These are phyloP conservation scores for Poecilia picta DNA, from an alignment of 2,797 vertebrate species.

Conservation along the genomic window DNA sequence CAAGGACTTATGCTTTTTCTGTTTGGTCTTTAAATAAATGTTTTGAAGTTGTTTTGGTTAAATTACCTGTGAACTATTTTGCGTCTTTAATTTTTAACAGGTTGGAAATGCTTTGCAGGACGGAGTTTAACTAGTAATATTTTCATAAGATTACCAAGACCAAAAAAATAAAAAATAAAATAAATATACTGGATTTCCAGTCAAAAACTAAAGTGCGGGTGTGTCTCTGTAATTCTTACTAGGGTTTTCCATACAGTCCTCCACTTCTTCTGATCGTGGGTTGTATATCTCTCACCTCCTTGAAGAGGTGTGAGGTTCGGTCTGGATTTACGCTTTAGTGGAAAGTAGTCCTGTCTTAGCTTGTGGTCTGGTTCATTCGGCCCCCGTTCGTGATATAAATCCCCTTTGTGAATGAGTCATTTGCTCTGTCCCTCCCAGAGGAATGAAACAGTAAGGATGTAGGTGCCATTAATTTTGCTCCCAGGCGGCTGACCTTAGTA, in stretches of 20 bases:
- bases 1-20: background rate
- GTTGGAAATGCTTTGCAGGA: background rate
- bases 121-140: background rate
- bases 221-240: background rate
- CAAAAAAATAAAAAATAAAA: background rate
- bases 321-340: slow-evolving; percentile 26
- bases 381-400: slow-evolving; percentile 69
- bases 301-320: slow-evolving; percentile 53
- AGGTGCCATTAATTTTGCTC: slow-evolving; percentile 66
- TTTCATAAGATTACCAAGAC: background rate
- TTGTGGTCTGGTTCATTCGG: slow-evolving; percentile 54
- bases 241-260: background rate
- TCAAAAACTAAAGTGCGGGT: slow-evolving; percentile 25
- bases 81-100: background rate
- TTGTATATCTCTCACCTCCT: slow-evolving; percentile 37
- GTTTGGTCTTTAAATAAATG: background rate
- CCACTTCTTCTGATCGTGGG: background rate
- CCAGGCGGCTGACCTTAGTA: slow-evolving; percentile 55
- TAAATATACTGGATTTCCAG: background rate
- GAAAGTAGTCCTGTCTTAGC: slow-evolving; percentile 48
- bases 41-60: background rate
- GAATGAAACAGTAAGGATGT: slow-evolving; percentile 48
- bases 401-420: slow-evolving; percentile 67
- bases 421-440: slow-evolving; percentile 53
- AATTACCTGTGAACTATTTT: background rate